Evolutionary conservation across 2,797 vertebrate species (phyloP), one percentile per base, ranked within the genome.

Genomic region (Megalops cyprinoides): DNA sequence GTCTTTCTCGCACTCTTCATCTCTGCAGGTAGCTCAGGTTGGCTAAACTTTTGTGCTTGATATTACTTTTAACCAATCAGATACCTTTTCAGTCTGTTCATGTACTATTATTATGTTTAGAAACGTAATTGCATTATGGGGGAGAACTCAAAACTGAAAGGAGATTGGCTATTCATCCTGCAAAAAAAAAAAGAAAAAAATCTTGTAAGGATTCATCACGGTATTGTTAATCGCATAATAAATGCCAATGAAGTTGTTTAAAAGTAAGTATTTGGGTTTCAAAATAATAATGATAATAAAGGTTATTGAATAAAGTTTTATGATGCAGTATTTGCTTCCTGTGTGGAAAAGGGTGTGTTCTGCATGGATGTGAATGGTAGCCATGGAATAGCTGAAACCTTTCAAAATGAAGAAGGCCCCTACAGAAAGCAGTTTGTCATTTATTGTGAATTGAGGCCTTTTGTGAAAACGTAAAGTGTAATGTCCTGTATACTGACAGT

Each of bases 11-110:
- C 67, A 42, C 67, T 89, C 85, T 77, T 42, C 42, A 49, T 87
- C 89, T 92, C 85, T 86, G 89, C 91, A 86, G 87, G 86, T 89
- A 86, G 90, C 90, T 92, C 81, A 80, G 91, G 89, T 91, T 92
- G 90, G 91, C 89, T 87, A 90, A 90, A 85, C 75, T 84, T 90
- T 89, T 82, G 49, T 92, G 91, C 93, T 94, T 92, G 80, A 89
- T 93, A 91, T 97, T 96, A 96, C 93, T 96, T 97, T 96, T 94
- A 96, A 96, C 93, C 90, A 92, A 96, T 96, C 93, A 90, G 92
- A 95, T 79, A 31, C n/a, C 95, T 93, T 96, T 96, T 96, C 94
- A 94, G 94, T 96, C 85, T 90, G 92, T 96, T 95, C 92, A 91
- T 96, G 92, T 94, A 95, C 95, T 95, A 95, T 92, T 89, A 91